Evolutionary conservation across 2,888 invertebrate species (phyloP), one percentile per base, ranked within the genome.

Genomic region (Aleiodes alternator): DNA sequence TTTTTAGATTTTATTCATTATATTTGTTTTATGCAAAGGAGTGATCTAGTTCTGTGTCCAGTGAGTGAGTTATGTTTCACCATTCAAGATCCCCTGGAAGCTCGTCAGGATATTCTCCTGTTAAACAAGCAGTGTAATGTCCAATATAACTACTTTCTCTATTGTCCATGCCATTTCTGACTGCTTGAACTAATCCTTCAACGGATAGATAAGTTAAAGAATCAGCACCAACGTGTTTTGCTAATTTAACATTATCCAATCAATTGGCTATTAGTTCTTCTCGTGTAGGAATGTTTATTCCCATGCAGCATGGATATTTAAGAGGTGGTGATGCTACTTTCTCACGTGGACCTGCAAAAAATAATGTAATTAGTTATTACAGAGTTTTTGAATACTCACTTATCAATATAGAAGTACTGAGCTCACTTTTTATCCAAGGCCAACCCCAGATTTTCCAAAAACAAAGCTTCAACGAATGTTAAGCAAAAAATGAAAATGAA

Each of bases 291-390:
- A 99, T 99, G 90, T 99, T 99, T 87, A 99, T 99, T 64, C 99
- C 99, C 99, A 99, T 99, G 90, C 98, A 98, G 90, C 99, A 99
- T 0, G 98, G 97, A 90, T 95, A 96, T 84, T 94, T 94, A 59
- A 99, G 92, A 0, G 99, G 98, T 0, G 99, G 99, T 29, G 98
- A 98, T 51, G 99, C 99, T 84, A 99, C 96, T 86, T 98, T 92
- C 56, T 92, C 56, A 99, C 95, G 89, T 99, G 99, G 0, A 99
- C 4, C 34, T 34, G 34, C 4, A 31, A 31, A 3, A 31, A 31
- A 96, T 95, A 95, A 86, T 31, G 53, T 38, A 68, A 73, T 73
- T 43, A n/a, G n/a, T n/a, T n/a, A n/a, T n/a, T n/a, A n/a, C n/a
- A n/a, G n/a, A n/a, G n/a, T n/a, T n/a, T n/a, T n/a, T n/a, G n/a